Evolutionary conservation across 2,888 invertebrate species (phyloP).

Genomic region (Drosophila borborema): DNA sequence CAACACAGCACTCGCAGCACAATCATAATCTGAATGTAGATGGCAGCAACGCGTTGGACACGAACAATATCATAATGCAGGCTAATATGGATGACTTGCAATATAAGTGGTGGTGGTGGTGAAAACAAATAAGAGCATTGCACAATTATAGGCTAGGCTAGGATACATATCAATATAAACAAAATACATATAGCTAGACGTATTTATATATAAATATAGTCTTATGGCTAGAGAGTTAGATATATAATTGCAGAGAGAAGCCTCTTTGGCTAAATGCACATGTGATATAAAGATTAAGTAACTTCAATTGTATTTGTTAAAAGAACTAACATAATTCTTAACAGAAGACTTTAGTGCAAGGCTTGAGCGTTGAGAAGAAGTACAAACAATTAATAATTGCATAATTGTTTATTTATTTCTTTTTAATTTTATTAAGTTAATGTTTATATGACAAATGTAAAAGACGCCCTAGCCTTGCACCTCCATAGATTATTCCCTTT

Average conservation of each 20-base stretch:
- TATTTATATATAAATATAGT: slow-evolving; percentile 4
- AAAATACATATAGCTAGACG: slow-evolving; percentile 28
- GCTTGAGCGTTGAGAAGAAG: neutral
- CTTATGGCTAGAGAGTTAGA: slow-evolving; percentile 21
- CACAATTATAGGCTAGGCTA: slow-evolving; percentile 61
- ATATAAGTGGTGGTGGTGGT: slow-evolving; percentile 85
- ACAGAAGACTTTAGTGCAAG: slow-evolving; percentile 27
- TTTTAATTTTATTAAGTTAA: neutral
- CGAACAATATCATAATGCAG: slow-evolving; percentile 84
- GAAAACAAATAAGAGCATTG: slow-evolving; percentile 63
- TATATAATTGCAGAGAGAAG: slow-evolving; percentile 29
- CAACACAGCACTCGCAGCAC: slow-evolving; percentile 55
- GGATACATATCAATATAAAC: slow-evolving; percentile 41
- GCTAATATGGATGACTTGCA: slow-evolving; percentile 84
- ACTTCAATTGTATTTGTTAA: slow-evolving; percentile 69
- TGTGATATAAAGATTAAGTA: slow-evolving; percentile 76
- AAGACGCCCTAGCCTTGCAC: neutral
- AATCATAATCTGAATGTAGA: slow-evolving; percentile 77
- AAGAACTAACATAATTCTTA: slow-evolving; percentile 32
- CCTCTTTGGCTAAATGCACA: slow-evolving; percentile 31
- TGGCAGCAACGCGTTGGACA: slow-evolving; percentile 83
- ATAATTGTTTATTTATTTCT: slow-evolving; percentile 1
- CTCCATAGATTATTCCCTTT: slow-evolving; percentile 27
- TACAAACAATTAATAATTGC: slow-evolving; percentile 6
- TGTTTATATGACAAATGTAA: neutral